These are phyloP conservation scores for Heloderma charlesbogerti DNA, from an alignment of 2,113 vertebrate genomes.

Conservation along the genomic window DNA sequence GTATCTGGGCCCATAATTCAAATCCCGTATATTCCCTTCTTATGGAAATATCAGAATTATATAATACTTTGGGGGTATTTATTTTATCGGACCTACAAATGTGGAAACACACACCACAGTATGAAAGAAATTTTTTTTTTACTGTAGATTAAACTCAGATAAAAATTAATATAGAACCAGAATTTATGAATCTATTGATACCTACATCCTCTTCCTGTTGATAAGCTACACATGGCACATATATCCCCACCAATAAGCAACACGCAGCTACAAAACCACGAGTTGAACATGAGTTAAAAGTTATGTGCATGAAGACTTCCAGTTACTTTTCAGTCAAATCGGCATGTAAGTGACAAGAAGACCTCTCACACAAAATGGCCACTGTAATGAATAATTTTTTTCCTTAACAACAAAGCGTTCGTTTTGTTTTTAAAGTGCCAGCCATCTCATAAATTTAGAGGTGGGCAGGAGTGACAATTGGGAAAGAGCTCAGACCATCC, in stretches of 20 bases:
- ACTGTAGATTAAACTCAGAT: neutral
- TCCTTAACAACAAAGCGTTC: neutral
- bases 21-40: slow-evolving; percentile 37
- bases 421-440: neutral
- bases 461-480: neutral
- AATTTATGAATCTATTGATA: neutral
- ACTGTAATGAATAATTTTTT: neutral
- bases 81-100: neutral
- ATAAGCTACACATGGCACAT: too few species aligned
- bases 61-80: slow-evolving; percentile 36
- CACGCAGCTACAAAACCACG: too few species aligned
- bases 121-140: neutral
- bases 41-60: slow-evolving; percentile 33
- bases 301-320: neutral
- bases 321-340: neutral
- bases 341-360: neutral
- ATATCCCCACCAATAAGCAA: too few species aligned
- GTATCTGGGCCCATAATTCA: neutral
- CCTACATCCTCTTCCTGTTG: too few species aligned
- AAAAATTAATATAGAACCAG: neutral
- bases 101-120: neutral
- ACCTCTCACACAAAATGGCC: neutral
- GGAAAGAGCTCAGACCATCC: neutral
- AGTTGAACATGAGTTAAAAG: neutral
- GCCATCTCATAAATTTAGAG: neutral